Conservation (phyloP, 2,113 vertebrate species). For the Phalacrocorax pelagicus region DNA sequence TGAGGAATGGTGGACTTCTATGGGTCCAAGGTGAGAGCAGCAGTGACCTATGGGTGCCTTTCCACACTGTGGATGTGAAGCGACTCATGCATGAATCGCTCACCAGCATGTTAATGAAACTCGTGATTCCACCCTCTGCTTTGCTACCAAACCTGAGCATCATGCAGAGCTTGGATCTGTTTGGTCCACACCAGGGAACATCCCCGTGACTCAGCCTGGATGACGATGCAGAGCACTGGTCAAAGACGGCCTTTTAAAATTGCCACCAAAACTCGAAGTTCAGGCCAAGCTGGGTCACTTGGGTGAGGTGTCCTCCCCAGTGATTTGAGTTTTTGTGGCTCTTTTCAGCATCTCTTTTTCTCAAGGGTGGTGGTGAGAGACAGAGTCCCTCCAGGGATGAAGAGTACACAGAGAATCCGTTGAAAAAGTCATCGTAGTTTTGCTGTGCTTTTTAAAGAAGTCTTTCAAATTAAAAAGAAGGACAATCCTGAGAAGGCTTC, state of each 20-base stretch:
- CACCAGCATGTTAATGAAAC: not conserved
- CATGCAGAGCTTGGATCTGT: not conserved
- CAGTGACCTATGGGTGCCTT: not conserved
- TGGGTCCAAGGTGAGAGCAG: fast-evolving
- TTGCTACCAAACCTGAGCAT: not conserved
- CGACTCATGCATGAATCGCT: not conserved
- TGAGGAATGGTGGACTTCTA: not conserved
- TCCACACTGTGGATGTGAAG: not conserved
- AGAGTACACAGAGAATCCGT: not conserved
- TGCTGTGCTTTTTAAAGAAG: not conserved
- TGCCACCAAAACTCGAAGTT: not conserved
- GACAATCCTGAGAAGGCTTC: not conserved
- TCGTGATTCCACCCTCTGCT: not conserved
- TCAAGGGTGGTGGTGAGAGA: not conserved
- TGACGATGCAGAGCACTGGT: fast-evolving
- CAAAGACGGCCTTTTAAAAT: not conserved
- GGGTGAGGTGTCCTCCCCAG: not conserved
- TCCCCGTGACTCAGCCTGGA: fast-evolving
- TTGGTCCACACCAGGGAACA: fast-evolving
- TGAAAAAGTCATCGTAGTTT: not conserved
- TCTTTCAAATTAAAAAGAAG: not conserved
- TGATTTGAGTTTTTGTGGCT: not conserved
- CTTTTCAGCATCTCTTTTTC: not conserved
- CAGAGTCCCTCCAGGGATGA: not conserved
- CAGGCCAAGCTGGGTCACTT: not conserved